Percentiles rank a stretch among this genome's conserved stretches.
Evolutionary conservation across 2,113 vertebrate genomes (phyloP).

Genomic region (Gambusia holbrooki): DNA sequence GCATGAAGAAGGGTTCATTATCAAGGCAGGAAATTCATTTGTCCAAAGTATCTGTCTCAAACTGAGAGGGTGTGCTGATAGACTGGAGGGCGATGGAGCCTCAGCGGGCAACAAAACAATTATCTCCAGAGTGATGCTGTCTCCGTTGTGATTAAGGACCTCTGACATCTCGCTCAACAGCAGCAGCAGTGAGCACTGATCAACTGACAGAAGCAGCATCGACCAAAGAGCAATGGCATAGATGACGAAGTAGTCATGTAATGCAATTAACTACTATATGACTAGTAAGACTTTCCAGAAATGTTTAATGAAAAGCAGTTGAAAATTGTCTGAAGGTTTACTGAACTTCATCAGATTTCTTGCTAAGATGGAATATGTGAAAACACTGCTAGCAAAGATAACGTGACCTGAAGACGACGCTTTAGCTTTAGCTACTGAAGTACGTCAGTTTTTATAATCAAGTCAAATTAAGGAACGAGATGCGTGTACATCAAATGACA

Average conservation of each 20-base stretch:
- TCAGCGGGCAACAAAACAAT: constrained; percentile 49
- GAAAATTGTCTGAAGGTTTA: background rate
- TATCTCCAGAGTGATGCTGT: constrained; percentile 38
- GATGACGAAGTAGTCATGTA: background rate
- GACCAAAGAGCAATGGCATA: background rate
- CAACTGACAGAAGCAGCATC: constrained; percentile 5
- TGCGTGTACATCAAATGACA: background rate
- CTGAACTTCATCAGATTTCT: background rate
- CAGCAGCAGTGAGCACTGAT: constrained; percentile 23
- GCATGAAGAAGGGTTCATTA: background rate
- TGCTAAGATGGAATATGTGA: background rate
- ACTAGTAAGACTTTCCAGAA: background rate
- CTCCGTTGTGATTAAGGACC: constrained; percentile 43
- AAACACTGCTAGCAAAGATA: background rate
- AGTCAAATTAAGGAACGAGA: background rate
- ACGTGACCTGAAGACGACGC: background rate
- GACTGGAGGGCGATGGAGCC: constrained; percentile 20
- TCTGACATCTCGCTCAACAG: constrained; percentile 27
- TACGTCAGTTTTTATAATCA: background rate
- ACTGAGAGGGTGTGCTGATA: background rate
- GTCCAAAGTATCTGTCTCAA: constrained; percentile 11
- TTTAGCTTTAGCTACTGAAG: background rate
- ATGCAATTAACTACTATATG: background rate
- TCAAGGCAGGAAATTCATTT: constrained; percentile 7
- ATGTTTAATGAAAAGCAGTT: background rate